phyloP scores from a whole-genome alignment of 2,113 vertebrate species.

The Neoarius graeffei region DNA sequence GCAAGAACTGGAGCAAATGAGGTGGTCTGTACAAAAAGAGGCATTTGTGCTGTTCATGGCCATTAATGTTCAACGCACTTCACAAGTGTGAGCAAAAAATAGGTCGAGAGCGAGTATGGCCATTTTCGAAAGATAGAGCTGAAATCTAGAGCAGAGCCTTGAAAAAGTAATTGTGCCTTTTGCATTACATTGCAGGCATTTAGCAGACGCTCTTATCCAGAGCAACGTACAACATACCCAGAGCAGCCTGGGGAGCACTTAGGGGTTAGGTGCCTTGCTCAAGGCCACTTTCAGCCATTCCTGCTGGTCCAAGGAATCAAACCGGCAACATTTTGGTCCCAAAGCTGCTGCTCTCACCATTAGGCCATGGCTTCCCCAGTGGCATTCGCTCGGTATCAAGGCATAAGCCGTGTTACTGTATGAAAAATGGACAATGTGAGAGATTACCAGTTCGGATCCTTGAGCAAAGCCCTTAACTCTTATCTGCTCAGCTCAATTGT shows the following conservation, averaged over 20 bases:
- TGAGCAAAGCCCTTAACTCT: neutral
- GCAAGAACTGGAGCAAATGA: neutral
- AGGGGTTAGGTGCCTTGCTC: too few relatives aligned
- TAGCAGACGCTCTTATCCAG: too few relatives aligned
- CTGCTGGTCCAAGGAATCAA: too few relatives aligned
- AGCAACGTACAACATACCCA: too few relatives aligned
- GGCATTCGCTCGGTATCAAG: constrained; percentile 20
- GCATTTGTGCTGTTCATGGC: constrained; percentile 26
- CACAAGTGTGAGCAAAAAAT: constrained; percentile 54
- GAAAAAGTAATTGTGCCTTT: constrained; percentile 20
- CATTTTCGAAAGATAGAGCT: neutral
- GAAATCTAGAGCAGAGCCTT: neutral
- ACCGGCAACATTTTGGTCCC: too few relatives aligned
- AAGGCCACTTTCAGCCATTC: too few relatives aligned
- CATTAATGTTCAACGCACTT: constrained; percentile 36
- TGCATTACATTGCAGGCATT: too few relatives aligned
- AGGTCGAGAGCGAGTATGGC: neutral
- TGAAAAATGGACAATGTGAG: constrained; percentile 12
- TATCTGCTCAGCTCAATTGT: neutral
- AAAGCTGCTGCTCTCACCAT: too few relatives aligned
- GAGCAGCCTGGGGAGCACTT: too few relatives aligned
- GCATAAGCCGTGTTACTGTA: constrained; percentile 44
- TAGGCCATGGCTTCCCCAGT: too few relatives aligned
- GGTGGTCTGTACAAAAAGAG: neutral
- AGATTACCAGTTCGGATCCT: neutral